phyloP scores from a whole-genome alignment of 92 coral and sea anemone genomes.

The Actinostola sp. region DNA sequence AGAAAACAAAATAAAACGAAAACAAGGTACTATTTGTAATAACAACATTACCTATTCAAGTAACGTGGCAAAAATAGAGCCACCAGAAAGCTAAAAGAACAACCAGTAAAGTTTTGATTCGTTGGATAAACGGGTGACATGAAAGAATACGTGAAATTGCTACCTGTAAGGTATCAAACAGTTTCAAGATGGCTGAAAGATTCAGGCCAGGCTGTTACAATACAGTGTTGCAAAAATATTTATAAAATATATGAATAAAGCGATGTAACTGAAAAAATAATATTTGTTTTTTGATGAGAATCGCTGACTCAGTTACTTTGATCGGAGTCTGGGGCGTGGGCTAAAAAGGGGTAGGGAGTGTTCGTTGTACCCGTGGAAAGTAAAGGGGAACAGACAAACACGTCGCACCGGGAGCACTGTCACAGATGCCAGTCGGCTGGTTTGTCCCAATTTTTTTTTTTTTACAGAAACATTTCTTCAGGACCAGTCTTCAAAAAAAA shows the following conservation, averaged over 20 bases:
- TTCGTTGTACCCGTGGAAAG: too few species aligned
- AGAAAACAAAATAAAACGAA: conserved; percentile 9
- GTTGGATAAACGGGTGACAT: conserved; percentile 2
- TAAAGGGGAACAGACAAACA: too few species aligned
- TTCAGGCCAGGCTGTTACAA: not conserved
- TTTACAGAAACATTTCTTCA: too few species aligned
- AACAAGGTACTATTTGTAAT: conserved; percentile 8
- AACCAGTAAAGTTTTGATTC: conserved; percentile 33
- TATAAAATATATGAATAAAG: not conserved
- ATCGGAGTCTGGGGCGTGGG: not conserved
- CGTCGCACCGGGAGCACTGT: too few species aligned
- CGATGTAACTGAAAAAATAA: not conserved
- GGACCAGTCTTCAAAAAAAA: too few species aligned
- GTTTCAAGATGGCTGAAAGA: not conserved
- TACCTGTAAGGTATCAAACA: not conserved
- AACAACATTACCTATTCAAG: conserved; percentile 69
- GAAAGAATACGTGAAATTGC: conserved; percentile 1
- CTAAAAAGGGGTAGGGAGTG: not conserved
- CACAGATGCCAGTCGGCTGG: too few species aligned
- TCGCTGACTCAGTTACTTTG: not conserved
- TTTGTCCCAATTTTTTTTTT: too few species aligned
- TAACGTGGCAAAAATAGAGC: conserved; percentile 69
- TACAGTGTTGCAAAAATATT: conserved; percentile 1
- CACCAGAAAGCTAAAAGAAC: conserved; percentile 47
- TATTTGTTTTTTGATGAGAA: not conserved